Evolutionary conservation across 2,113 vertebrate genomes (phyloP), one percentile per base, ranked within the genome.

Genomic region (Rhodinocichla rosea): DNA sequence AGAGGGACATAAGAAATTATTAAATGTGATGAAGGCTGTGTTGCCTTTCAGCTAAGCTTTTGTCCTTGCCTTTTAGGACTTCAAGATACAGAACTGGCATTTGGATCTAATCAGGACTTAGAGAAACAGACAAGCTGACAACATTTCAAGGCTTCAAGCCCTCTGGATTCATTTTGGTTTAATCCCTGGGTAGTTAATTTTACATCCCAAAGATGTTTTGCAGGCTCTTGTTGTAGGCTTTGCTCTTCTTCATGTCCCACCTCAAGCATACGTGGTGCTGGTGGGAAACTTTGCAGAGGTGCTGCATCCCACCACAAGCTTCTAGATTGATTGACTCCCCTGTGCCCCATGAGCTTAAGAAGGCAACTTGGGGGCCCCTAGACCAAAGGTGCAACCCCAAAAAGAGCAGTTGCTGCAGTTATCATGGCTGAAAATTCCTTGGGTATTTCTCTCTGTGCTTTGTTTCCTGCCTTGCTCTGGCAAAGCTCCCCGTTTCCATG

Each of bases 401-500:
- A 67, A 73, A 4, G 15, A 73, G 67, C 23, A 86, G 53, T 78
- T 88, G 28, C 49, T 33, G 57, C 65, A 78, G 32, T 69, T 85
- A 76, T 63, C 75, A 87, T 55, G 80, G 68, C 67, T 86, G 92
- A 96, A 85, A 95, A 94, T 92, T 90, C 87, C 84, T 87, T 1
- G 19, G 27, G 62, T 74, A 55, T 84, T 68, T 94, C 65, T 89
- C 45, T 62, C 33, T 32, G 45, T 89, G 44, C 74, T 90, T 93
- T 3, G 28, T 87, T 96, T 97, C 90, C 90, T 96, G 92, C 63
- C 35, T 95, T 6, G 7, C 67, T 74, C 84, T 95, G 94, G 90
- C 89, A 94, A 63, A 80, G 82, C 55, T 96, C 92, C 76, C 53
- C 0, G 84, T 97, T 97, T 90, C 97, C 92, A 95, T 94, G 91